Evolutionary conservation across 2,888 invertebrate species (phyloP).

Genomic region (Drosophila tripunctata): DNA sequence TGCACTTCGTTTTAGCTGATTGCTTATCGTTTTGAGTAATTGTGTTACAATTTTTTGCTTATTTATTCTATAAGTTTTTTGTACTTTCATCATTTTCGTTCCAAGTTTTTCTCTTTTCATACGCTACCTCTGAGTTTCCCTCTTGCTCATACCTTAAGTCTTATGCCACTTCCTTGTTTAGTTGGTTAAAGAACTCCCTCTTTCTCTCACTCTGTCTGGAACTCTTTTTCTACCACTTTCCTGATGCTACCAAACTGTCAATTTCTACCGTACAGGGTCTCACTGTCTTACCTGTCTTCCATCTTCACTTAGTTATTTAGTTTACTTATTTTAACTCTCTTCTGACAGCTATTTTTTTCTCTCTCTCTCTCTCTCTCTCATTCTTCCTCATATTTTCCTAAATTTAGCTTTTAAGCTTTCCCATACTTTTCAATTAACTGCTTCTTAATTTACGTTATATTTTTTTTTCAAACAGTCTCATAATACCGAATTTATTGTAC

Average conservation of each 20-base stretch:
- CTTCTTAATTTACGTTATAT: too few species aligned
- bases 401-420: too few species aligned
- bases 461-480: too few species aligned
- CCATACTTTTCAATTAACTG: too few species aligned
- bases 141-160: too few species aligned
- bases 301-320: neutral
- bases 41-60: conserved; percentile 12
- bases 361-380: neutral
- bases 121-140: neutral
- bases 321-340: neutral
- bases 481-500: too few species aligned
- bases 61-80: conserved; percentile 2
- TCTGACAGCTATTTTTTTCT: neutral
- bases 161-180: neutral
- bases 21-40: conserved; percentile 28
- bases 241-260: neutral
- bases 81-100: conserved; percentile 10
- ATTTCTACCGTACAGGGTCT: too few species aligned
- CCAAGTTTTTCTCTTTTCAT: neutral
- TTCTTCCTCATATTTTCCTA: neutral
- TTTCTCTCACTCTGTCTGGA: neutral
- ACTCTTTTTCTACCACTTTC: neutral
- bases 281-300: neutral
- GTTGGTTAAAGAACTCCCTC: too few species aligned
- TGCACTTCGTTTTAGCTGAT: conserved; percentile 15